Percentiles rank a stretch among this genome's conserved stretches.
These are phyloP conservation scores for Catamblyrhynchus diadema DNA, from an alignment of 2,797 vertebrate genomes.

Conservation along the genomic window DNA sequence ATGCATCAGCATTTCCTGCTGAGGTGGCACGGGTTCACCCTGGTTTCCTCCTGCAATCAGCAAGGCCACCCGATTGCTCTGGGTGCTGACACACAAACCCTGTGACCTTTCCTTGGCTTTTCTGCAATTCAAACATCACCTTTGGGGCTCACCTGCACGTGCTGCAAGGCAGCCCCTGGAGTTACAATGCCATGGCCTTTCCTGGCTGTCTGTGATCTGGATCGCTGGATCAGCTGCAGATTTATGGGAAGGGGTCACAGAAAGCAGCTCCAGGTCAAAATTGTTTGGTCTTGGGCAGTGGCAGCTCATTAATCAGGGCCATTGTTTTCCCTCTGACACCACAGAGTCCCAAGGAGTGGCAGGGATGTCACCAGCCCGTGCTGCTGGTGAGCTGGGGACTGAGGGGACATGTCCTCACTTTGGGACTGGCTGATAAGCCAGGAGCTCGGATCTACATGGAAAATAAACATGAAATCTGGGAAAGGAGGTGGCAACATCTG, in stretches of 20 bases:
- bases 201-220: neutral
- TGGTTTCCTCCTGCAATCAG: slow-evolving; percentile 40
- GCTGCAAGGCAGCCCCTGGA: neutral
- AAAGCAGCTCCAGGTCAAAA: slow-evolving; percentile 35
- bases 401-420: neutral
- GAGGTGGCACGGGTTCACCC: neutral
- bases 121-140: neutral
- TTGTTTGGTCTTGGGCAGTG: neutral
- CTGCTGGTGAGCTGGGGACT: neutral
- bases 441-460: neutral
- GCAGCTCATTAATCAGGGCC: slow-evolving; percentile 57
- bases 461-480: slow-evolving; percentile 47
- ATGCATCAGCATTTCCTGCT: slow-evolving; percentile 26
- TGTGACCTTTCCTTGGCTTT: neutral
- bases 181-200: neutral
- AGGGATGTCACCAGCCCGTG: neutral
- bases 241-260: slow-evolving; percentile 24
- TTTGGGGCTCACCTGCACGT: neutral
- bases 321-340: neutral
- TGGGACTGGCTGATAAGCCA: neutral
- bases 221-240: neutral
- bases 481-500: slow-evolving; percentile 57
- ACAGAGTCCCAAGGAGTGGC: neutral
- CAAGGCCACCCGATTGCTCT: neutral
- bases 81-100: neutral